Base-by-base conservation (phyloP, 2,888 invertebrate genomes). In the Leptinotarsa rubiginosa region DNA sequence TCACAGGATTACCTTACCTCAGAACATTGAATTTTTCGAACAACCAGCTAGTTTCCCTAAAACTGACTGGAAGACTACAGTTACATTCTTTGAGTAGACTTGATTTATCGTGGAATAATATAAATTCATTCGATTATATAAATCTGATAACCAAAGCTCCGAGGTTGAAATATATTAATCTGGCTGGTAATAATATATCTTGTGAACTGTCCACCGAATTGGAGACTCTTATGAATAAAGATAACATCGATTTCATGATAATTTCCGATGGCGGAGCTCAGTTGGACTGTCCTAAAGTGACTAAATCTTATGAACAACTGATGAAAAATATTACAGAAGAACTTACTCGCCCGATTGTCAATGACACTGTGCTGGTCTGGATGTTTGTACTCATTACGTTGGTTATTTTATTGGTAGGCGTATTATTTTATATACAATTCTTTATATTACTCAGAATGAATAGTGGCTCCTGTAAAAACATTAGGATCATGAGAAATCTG, bases 1-100 rank as follows among this genome's bases (percentile, higher is more conserved):
- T 83, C 75, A 77, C 82, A 5, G 85, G 86, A 7, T 74, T 87
- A 56, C 86, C 87, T 1, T 84, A 85, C 73, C 76, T 87, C 47
- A 78, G 83, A 41, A 74, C 75, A 18, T 74, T 87, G 20, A 86
- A 86, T 72, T 65, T 86, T n/a, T 85, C 86, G 0, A 71, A 80
- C 62, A 86, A 86, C 67, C 50, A 73, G 4, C 81, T 87, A 3
- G 73, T 78, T 15, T 65, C 70, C 5, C 77, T 84, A 4, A 80
- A 83, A 70, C 79, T 82, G 1, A 85, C 83, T 20, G 86, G 86
- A 5, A 80, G 84, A 10, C 80, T 86, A 47, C 77, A 81, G 10
- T 69, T 87, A 41, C 81, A 83, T 54, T 84, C 79, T 74, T 75
- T 87, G 25, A 82, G 85, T 74, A 84, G 82, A 22, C 73, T 87